Evolutionary conservation across 2,797 vertebrate species (phyloP), one percentile per base, ranked within the genome.

Genomic region (Heteromormyrus szaboi): DNA sequence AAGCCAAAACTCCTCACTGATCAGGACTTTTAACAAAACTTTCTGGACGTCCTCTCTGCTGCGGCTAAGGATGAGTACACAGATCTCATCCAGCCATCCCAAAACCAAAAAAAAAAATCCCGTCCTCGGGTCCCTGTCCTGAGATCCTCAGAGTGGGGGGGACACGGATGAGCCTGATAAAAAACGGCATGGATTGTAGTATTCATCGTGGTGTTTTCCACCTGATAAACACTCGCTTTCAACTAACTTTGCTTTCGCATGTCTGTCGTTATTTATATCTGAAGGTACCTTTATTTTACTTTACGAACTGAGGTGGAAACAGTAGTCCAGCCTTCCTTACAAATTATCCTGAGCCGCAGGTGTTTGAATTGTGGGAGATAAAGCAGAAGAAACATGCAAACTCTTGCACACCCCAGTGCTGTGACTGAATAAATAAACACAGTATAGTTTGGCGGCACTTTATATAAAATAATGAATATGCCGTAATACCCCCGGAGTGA

Each of bases 391-490:
- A 81, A 81, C 41, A 81, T 81, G 17, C 41, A 79, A 79, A 81
- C 41, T 19, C 41, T 44, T 44, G 41, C 76, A 81, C 41, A 81
- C 76, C 76, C 41, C 41, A 46, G 37, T 19, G 37, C 41, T n/a
- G 72, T 81, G 6, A 17, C 41, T 44, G 19, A 81, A 81, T 81
- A 81, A 46, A 72, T 17, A 37, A 17, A 17, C 33, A 72, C 65
- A 37, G 65, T 33, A 72, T 37, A 81, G 37, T 46, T 81, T 44
- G 37, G 37, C 17, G 37, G 76, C 41, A 46, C 41, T 46, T 81
- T 81, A 81, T 81, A 81, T 81, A 46, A 81, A 81, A 81, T 81
- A 46, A 81, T 72, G 85, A 85, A 89, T 48, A n/a, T 44, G 14
- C 25, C 56, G 14, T n/a, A 65, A 86, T 56, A 29, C 51, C 53